Percentiles rank a stretch among this genome's conserved stretches.
Evolutionary conservation across 2,113 vertebrate species (phyloP).

Genomic region (Otolemur garnettii): DNA sequence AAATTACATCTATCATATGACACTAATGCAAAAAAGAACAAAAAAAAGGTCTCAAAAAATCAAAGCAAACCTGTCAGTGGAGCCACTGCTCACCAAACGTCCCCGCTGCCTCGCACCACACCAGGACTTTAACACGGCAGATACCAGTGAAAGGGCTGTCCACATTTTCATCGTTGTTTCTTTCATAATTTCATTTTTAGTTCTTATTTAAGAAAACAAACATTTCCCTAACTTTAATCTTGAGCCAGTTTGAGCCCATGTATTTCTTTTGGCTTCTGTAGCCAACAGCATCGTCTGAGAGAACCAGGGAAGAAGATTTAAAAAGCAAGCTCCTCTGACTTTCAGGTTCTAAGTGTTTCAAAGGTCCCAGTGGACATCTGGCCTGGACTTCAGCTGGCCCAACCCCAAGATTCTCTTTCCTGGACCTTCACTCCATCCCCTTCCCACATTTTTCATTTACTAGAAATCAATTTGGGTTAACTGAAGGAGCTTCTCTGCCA

Average conservation of each 20-base stretch:
- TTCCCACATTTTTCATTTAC: not conserved
- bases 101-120: too few relatives aligned
- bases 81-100: rapidly evolving
- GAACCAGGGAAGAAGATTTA: not conserved
- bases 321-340: not conserved
- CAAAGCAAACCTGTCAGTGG: not conserved
- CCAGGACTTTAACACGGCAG: rapidly evolving
- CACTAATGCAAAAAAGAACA: not conserved
- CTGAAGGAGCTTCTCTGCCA: not conserved
- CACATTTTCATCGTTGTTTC: not conserved
- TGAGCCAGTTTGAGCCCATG: not conserved
- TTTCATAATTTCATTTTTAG: not conserved
- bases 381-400: not conserved
- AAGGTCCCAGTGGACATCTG: too few relatives aligned
- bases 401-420: not conserved
- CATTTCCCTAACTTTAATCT: not conserved
- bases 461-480: not conserved
- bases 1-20: not conserved
- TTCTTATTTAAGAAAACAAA: not conserved
- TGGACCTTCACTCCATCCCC: too few relatives aligned
- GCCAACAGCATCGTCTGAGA: not conserved
- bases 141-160: not conserved
- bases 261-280: not conserved
- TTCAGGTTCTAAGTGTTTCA: not conserved
- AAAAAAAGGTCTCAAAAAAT: not conserved